Conservation (phyloP, 2,113 vertebrate genomes). For the Macquaria ambigua region DNA sequence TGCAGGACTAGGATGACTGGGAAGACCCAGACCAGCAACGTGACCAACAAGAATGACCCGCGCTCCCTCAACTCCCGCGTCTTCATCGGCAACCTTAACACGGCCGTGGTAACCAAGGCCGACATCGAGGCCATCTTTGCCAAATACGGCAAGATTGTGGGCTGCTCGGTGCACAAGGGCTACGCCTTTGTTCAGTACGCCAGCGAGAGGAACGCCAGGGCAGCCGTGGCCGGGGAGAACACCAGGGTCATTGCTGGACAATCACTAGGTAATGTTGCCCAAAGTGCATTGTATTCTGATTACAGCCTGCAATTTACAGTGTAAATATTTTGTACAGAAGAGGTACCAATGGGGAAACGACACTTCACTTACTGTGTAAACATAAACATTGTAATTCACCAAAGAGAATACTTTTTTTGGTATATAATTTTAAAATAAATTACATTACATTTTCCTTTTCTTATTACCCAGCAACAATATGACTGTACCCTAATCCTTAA, state of each 20-base stretch:
- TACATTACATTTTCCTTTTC: neutral
- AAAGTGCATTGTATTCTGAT: neutral
- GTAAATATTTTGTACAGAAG: neutral
- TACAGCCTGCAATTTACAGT: neutral
- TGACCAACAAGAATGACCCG: conserved; percentile 98
- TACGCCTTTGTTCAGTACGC: conserved; percentile 97
- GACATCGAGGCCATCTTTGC: conserved; percentile 97
- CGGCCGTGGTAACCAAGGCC: conserved; percentile 93
- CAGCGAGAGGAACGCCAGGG: conserved; percentile 93
- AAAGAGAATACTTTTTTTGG: too few relatives aligned
- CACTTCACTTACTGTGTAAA: neutral
- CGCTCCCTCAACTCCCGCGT: conserved; percentile 97
- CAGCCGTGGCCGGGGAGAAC: conserved; percentile 92
- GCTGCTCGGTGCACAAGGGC: conserved; percentile 97
- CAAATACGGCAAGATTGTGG: conserved; percentile 98
- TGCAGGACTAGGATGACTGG: conserved; percentile 91
- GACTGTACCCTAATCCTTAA: neutral
- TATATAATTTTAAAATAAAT: neutral
- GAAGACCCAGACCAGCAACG: conserved; percentile 97
- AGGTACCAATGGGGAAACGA: neutral
- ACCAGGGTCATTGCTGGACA: conserved; percentile 94
- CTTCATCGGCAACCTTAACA: conserved; percentile 98
- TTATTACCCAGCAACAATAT: neutral
- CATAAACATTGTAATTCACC: too few relatives aligned
- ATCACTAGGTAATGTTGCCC: conserved; percentile 87